These are phyloP conservation scores for Apodemia duryi DNA, from an alignment of 2,888 invertebrate genomes.

Conservation along the genomic window DNA sequence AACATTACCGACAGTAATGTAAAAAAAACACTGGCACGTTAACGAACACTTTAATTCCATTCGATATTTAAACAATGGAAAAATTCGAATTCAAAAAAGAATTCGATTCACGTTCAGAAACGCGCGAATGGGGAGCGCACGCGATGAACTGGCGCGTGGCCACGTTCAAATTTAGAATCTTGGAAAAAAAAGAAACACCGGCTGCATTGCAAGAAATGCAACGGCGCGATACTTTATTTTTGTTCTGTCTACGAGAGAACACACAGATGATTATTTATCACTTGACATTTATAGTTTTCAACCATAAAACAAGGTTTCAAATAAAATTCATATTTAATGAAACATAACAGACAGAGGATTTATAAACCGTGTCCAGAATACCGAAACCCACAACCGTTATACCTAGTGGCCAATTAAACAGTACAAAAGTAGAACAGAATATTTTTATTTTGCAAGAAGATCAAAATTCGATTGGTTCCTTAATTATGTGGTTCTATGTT, in stretches of 20 bases:
- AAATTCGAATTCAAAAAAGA: constrained; percentile 29
- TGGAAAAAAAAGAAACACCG: constrained; percentile 53
- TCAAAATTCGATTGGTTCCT: too few species aligned
- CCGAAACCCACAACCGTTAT: too few species aligned
- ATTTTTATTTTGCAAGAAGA: too few species aligned
- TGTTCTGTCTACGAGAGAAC: constrained; percentile 37
- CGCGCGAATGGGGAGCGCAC: constrained; percentile 56
- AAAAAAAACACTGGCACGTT: background rate
- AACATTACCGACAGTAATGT: background rate
- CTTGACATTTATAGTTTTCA: constrained; percentile 23
- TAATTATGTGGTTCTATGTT: too few species aligned
- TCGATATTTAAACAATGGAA: constrained; percentile 15
- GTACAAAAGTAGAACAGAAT: too few species aligned
- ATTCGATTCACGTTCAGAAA: constrained; percentile 45
- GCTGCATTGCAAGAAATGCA: constrained; percentile 71
- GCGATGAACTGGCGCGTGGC: constrained; percentile 69
- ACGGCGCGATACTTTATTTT: constrained; percentile 59
- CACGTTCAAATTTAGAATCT: constrained; percentile 73
- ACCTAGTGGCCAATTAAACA: too few species aligned
- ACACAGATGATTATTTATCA: constrained; percentile 36
- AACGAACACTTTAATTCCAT: constrained; percentile 1
- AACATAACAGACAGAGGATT: background rate
- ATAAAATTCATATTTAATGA: background rate
- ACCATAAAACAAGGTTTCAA: constrained; percentile 4
- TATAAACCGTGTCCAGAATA: too few species aligned